Conservation (phyloP, 2,888 invertebrate genomes). For the Seira sanloemensis region DNA sequence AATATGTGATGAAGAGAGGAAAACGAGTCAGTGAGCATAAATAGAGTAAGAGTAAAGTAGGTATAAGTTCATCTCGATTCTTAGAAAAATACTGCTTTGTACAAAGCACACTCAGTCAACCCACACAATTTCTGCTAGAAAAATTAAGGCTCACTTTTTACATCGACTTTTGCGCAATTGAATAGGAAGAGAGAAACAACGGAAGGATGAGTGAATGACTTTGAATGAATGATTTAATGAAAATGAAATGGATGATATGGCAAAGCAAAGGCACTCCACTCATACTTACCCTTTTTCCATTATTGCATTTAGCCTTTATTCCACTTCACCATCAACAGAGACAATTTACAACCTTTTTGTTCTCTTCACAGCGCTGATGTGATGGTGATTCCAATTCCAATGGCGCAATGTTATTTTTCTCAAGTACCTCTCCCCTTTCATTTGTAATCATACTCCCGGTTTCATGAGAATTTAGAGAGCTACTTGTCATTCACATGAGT, state of each 20-base stretch:
- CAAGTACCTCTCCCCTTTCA: neutral
- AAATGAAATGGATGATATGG: slow-evolving; percentile 27
- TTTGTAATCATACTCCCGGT: neutral
- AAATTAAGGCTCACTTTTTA: neutral
- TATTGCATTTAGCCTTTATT: slow-evolving; percentile 41
- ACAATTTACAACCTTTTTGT: neutral
- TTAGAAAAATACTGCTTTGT: neutral
- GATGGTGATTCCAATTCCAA: neutral
- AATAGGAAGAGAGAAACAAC: slow-evolving; percentile 55
- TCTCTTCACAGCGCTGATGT: neutral
- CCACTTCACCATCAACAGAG: slow-evolving; percentile 19
- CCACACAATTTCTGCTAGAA: neutral
- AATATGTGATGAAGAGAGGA: slow-evolving; percentile 37
- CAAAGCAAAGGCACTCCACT: slow-evolving; percentile 23
- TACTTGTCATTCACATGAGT: neutral
- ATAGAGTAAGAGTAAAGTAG: neutral
- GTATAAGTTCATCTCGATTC: neutral
- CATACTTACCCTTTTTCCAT: slow-evolving; percentile 47
- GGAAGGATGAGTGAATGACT: slow-evolving; percentile 61
- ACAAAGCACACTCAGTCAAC: neutral
- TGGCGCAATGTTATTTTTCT: neutral
- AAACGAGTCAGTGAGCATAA: neutral
- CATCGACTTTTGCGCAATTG: slow-evolving; percentile 20
- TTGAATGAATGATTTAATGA: slow-evolving; percentile 39
- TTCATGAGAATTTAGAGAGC: neutral